Conservation (phyloP, 2,113 vertebrate species). For the Cairina moschata region DNA sequence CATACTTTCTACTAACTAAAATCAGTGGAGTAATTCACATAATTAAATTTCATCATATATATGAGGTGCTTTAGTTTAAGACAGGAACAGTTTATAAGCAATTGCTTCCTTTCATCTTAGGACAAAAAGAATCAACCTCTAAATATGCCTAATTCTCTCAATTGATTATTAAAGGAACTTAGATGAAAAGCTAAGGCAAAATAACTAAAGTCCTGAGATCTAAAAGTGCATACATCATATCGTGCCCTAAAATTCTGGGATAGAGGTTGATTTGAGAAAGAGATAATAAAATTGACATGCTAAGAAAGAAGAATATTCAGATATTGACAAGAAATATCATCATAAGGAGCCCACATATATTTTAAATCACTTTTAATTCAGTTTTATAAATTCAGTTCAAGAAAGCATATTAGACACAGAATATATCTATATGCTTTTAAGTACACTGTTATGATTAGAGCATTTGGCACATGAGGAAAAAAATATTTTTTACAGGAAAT, state of each 20-base stretch:
- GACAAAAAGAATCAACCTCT: neutral
- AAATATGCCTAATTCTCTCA: neutral
- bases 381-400: neutral
- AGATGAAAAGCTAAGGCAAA: neutral
- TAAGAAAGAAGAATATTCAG: neutral
- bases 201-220: neutral
- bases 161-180: neutral
- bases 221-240: neutral
- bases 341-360: neutral
- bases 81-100: neutral
- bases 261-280: neutral
- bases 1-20: neutral
- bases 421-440: neutral
- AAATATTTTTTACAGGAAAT: neutral
- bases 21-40: neutral
- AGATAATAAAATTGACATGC: neutral
- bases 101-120: neutral
- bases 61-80: neutral
- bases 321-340: neutral
- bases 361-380: neutral
- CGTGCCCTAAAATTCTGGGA: neutral
- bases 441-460: neutral
- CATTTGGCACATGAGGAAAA: fast-evolving
- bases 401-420: neutral
- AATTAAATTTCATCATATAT: neutral